Conservation (phyloP, 2,888 invertebrate species). For the Nomada goodeniana region DNA sequence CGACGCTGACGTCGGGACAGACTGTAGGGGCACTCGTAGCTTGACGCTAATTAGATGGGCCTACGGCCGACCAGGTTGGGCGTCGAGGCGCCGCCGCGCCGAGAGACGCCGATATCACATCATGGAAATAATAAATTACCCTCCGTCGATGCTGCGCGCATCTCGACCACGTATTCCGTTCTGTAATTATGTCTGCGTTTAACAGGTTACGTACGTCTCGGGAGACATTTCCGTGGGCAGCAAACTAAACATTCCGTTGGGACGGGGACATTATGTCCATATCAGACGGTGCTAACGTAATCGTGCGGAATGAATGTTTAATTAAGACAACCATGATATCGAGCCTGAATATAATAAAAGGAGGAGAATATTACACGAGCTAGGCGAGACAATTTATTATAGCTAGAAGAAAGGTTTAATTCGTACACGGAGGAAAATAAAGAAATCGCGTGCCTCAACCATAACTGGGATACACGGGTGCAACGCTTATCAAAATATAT, state of each 20-base stretch:
- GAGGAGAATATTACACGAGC: too few species aligned
- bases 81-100: constrained; percentile 52
- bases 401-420: too few species aligned
- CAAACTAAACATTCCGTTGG: neutral
- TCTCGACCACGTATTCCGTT: constrained; percentile 3
- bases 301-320: neutral
- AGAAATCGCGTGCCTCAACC: too few species aligned
- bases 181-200: neutral
- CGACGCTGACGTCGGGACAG: constrained; percentile 60
- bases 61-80: constrained; percentile 60
- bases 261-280: neutral
- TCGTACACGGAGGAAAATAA: too few species aligned
- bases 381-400: too few species aligned
- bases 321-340: too few species aligned
- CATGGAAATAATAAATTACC: constrained; percentile 64
- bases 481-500: too few species aligned
- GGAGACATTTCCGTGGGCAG: neutral
- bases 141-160: constrained; percentile 5
- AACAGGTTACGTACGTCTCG: neutral
- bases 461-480: too few species aligned
- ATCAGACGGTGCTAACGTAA: neutral
- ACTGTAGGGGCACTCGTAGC: constrained; percentile 54
- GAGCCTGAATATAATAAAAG: too few species aligned
- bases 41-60: constrained; percentile 71
- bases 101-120: constrained; percentile 46